phyloP scores from a whole-genome alignment of 2,797 vertebrate genomes.

The Anableps anableps region DNA sequence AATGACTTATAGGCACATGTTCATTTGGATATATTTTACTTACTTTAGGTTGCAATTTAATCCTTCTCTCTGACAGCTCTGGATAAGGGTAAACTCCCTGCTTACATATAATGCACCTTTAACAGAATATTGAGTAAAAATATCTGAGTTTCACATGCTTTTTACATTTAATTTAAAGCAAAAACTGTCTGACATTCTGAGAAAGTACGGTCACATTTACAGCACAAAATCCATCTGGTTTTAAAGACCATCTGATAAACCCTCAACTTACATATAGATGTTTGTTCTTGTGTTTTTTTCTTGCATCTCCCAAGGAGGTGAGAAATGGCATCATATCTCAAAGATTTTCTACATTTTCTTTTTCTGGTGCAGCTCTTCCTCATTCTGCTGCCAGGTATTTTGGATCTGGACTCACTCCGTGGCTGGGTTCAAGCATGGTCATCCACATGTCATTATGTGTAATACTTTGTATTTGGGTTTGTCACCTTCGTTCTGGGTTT shows the following conservation, averaged over 20 bases:
- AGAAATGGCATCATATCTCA: neutral
- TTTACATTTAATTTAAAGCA: neutral
- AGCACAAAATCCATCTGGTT: neutral
- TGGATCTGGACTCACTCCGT: neutral
- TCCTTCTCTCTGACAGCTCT: neutral
- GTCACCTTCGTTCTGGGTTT: constrained; percentile 1
- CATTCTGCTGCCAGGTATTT: neutral
- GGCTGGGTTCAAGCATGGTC: neutral
- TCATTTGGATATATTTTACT: neutral
- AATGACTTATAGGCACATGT: neutral
- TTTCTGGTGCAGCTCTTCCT: neutral
- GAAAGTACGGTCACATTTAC: neutral
- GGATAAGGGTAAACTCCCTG: too few species aligned
- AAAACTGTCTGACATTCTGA: neutral
- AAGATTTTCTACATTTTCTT: neutral
- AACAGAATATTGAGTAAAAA: neutral
- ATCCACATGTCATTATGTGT: neutral
- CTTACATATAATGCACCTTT: neutral
- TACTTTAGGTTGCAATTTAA: neutral
- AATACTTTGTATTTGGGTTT: neutral
- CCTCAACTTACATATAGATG: too few species aligned
- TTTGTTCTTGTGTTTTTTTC: neutral
- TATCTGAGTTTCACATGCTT: neutral
- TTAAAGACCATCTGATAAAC: neutral
- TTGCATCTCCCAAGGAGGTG: neutral